Evolutionary conservation across 2,113 vertebrate species (phyloP).

Genomic region (Saimiri boliviensis): DNA sequence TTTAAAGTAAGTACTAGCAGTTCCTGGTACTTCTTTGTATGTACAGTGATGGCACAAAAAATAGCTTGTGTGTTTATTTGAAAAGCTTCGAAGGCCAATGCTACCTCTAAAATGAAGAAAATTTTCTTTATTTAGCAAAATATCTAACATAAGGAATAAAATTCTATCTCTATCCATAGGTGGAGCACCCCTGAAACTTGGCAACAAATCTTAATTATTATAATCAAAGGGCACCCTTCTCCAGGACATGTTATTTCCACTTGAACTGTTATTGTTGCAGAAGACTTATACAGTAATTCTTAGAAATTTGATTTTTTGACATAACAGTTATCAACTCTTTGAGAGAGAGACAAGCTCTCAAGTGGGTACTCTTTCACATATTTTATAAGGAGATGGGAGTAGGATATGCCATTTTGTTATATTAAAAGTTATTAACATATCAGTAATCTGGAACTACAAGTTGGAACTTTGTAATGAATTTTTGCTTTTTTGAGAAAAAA

Average conservation of each 20-base stretch:
- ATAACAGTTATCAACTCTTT: not conserved
- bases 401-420: not conserved
- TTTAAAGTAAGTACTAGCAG: not conserved
- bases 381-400: not conserved
- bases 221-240: accelerated
- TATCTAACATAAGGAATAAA: not conserved
- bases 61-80: not conserved
- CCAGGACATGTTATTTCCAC: not conserved
- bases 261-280: not conserved
- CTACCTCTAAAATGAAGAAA: not conserved
- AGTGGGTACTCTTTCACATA: not conserved
- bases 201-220: not conserved
- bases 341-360: not conserved
- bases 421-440: not conserved
- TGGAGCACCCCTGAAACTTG: not conserved
- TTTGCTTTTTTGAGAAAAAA: not conserved
- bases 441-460: not conserved
- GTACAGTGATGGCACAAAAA: not conserved
- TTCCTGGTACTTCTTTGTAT: not conserved
- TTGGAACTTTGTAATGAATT: not conserved
- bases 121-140: not conserved
- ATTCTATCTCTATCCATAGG: not conserved
- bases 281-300: not conserved
- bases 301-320: not conserved
- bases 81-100: not conserved